Evolutionary conservation across 2,888 invertebrate genomes (phyloP).

Genomic region (Drosophila multiciliata): DNA sequence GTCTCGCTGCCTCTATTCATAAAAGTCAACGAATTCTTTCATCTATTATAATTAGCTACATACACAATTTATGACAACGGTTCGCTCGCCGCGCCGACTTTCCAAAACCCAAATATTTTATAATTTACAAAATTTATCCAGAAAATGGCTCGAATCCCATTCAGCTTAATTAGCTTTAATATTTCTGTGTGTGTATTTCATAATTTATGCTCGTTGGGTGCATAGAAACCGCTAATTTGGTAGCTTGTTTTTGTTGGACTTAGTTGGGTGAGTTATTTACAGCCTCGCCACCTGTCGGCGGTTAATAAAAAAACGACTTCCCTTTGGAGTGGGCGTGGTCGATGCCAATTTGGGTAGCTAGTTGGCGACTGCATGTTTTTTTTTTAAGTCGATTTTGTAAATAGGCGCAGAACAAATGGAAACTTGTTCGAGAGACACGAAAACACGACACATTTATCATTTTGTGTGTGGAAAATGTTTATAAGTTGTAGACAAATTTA

Average conservation of each 20-base stretch:
- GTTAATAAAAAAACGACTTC: constrained; percentile 66
- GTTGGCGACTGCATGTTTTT: neutral
- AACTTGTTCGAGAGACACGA: constrained; percentile 63
- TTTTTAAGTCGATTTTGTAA: constrained; percentile 24
- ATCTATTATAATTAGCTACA: neutral
- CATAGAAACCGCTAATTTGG: constrained; percentile 65
- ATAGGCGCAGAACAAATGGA: constrained; percentile 65
- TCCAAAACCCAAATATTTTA: constrained; percentile 3
- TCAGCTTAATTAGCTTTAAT: constrained; percentile 40
- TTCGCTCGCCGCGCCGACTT: neutral
- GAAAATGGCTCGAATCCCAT: constrained; percentile 6
- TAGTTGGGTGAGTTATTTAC: constrained; percentile 58
- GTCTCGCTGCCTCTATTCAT: neutral
- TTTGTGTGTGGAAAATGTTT: constrained; percentile 50
- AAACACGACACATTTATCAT: constrained; percentile 78
- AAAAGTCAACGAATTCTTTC: neutral
- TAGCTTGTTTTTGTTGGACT: constrained; percentile 47
- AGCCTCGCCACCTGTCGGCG: constrained; percentile 62
- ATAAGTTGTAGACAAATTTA: constrained; percentile 59
- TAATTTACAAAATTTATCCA: neutral
- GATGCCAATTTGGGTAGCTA: constrained; percentile 20
- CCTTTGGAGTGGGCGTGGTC: constrained; percentile 60
- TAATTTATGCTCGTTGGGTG: constrained; percentile 48
- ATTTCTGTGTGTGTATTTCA: constrained; percentile 22
- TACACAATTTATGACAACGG: too few species aligned